Percentiles rank a stretch among this genome's conserved stretches.
These are phyloP conservation scores for Lagopus muta DNA, from an alignment of 2,113 vertebrate genomes.

Conservation along the genomic window DNA sequence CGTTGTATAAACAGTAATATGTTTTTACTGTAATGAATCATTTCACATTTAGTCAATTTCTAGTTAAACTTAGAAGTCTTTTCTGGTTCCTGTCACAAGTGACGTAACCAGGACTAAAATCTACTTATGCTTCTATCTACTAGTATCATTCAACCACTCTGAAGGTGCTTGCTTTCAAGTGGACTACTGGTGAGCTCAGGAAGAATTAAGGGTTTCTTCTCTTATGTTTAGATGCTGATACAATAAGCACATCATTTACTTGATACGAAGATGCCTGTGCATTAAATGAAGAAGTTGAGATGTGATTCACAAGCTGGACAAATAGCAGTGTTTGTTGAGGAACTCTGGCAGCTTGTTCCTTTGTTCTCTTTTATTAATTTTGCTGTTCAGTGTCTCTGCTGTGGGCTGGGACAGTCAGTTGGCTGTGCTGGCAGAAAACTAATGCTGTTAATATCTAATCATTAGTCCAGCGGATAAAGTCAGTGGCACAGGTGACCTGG, in stretches of 20 bases:
- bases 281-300: not conserved
- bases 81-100: not conserved
- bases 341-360: not conserved
- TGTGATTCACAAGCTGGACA: not conserved
- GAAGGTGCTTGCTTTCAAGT: not conserved
- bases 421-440: not conserved
- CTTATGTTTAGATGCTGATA: not conserved
- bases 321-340: not conserved
- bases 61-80: not conserved
- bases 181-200: not conserved
- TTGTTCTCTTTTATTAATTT: not conserved
- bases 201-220: not conserved
- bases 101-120: constrained; percentile 8
- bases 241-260: not conserved
- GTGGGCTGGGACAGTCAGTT: not conserved
- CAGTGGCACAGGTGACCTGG: not conserved
- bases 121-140: not conserved
- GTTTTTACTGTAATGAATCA: not conserved
- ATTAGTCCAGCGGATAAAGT: not conserved
- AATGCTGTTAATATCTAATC: not conserved
- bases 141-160: not conserved
- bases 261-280: not conserved
- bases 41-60: not conserved
- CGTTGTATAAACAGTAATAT: not conserved
- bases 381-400: not conserved